Evolutionary conservation across 1,140 invertebrate species (phyloP), one percentile per base, ranked within the genome.

Genomic region (Hyles vespertilio): DNA sequence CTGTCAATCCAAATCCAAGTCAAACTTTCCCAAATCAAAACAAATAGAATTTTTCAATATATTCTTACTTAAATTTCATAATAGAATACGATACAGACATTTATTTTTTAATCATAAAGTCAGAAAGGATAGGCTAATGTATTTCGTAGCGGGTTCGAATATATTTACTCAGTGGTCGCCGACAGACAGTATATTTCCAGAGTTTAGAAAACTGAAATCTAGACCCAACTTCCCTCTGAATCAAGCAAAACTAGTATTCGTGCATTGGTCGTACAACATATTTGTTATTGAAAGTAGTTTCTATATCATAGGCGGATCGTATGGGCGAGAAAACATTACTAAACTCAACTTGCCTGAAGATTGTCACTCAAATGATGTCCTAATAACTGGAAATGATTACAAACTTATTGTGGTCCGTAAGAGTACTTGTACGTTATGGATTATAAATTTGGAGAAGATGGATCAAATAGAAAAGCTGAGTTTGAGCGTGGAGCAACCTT

Each of bases 261-360:
- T 77, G 7, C 70, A 60, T 52, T 88, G 85, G 85, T 80, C 82
- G 0, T 85, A 88, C 58, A 88, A 85, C 61, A 70, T 88, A 58
- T 77, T 80, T 52, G 12, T 69, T 61, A 49, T 64, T 43, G 59
- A 72, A 52, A 58, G 73, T 32, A 47, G 11, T 6, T 75, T 76
- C 53, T 81, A 70, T 57, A 32, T 84, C 45, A 60, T 72, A 8
- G 84, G 85, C 32, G 56, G 69, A 40, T 83, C 70, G 67, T 50
- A 58, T 22, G 70, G 72, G 10, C 66, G 65, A 49, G 72, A 80
- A 44, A 77, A 46, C 60, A 79, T 76, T 11, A 32, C 60, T 11
- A 54, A 61, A 52, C 36, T 81, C 12, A 56, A 68, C 22, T 33
- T 79, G 51, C 74, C 74, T 12, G 58, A 65, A 33, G 66, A 77